Evolutionary conservation across 1,140 invertebrate genomes (phyloP).

Genomic region (Homarus americanus): DNA sequence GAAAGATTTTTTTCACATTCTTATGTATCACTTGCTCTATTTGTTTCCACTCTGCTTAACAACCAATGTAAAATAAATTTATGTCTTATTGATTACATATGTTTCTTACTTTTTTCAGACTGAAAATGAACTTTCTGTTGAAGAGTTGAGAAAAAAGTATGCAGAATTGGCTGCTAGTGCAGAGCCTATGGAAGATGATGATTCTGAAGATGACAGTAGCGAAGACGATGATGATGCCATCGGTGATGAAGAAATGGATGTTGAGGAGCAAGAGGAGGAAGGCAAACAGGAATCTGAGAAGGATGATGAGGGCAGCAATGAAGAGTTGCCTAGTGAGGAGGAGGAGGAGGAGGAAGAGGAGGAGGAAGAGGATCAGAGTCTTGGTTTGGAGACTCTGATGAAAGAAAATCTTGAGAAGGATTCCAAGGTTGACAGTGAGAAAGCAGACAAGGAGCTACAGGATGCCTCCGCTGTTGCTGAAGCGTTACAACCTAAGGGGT

Average conservation of each 20-base stretch:
- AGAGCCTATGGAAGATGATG: conserved; percentile 77
- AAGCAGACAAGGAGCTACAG: conserved; percentile 82
- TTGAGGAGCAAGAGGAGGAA: conserved; percentile 77
- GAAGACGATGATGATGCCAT: conserved; percentile 74
- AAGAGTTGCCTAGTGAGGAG: conserved; percentile 77
- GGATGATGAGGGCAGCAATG: conserved; percentile 77
- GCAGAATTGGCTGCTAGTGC: conserved; percentile 77
- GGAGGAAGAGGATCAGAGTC: conserved; percentile 80
- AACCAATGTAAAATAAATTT: no score
- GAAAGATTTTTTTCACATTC: no score
- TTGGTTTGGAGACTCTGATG: conserved; percentile 83
- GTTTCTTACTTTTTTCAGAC: conserved; percentile 78
- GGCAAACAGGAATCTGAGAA: conserved; percentile 77
- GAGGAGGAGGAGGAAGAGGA: conserved; percentile 79
- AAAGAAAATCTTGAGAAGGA: conserved; percentile 71
- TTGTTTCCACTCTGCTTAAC: no score
- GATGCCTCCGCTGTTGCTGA: conserved; percentile 97
- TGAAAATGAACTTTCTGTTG: conserved; percentile 88
- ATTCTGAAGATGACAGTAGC: conserved; percentile 77
- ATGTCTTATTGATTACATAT: no score
- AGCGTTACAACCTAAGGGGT: conserved; percentile 98
- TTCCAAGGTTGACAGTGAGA: conserved; percentile 72
- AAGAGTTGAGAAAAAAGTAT: conserved; percentile 88
- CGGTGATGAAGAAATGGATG: conserved; percentile 72
- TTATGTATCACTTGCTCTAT: no score